Evolutionary conservation across 2,888 invertebrate species (phyloP).

Genomic region (Tricholauxania praeusta): DNA sequence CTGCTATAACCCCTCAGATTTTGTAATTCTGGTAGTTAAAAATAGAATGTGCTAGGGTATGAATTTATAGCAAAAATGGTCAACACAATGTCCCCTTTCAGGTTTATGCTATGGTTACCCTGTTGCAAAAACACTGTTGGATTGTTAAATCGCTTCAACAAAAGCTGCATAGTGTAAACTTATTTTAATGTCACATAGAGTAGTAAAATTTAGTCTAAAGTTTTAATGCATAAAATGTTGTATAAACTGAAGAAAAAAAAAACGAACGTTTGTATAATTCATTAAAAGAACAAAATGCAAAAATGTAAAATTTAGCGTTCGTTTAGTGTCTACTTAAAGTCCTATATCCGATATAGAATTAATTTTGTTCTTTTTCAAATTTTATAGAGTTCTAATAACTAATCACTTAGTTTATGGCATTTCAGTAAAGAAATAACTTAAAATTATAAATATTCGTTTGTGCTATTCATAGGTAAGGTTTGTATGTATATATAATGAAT

Average conservation of each 20-base stretch:
- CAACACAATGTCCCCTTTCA: too few relatives aligned
- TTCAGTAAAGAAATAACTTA: conserved; percentile 53
- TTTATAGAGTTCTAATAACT: conserved; percentile 54
- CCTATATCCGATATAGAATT: too few relatives aligned
- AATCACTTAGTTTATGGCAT: conserved; percentile 66
- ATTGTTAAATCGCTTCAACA: not conserved
- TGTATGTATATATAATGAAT: conserved; percentile 18
- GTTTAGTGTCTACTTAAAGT: too few relatives aligned
- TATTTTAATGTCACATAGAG: not conserved
- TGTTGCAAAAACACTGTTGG: too few relatives aligned
- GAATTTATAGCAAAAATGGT: too few relatives aligned
- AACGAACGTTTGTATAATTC: conserved; percentile 11
- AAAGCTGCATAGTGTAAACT: not conserved
- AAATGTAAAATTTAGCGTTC: not conserved
- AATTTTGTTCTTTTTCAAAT: too few relatives aligned
- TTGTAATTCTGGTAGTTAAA: too few relatives aligned
- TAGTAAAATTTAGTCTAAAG: too few relatives aligned
- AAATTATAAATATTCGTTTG: conserved; percentile 55
- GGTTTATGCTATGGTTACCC: too few relatives aligned
- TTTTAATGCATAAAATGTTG: not conserved
- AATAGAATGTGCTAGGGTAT: too few relatives aligned
- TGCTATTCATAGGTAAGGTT: not conserved
- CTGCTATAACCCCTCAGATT: too few relatives aligned
- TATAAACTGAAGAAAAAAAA: conserved; percentile 3
- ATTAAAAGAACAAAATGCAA: conserved; percentile 3